Conservation (phyloP, 2,797 vertebrate genomes). For the Acomys russatus region DNA sequence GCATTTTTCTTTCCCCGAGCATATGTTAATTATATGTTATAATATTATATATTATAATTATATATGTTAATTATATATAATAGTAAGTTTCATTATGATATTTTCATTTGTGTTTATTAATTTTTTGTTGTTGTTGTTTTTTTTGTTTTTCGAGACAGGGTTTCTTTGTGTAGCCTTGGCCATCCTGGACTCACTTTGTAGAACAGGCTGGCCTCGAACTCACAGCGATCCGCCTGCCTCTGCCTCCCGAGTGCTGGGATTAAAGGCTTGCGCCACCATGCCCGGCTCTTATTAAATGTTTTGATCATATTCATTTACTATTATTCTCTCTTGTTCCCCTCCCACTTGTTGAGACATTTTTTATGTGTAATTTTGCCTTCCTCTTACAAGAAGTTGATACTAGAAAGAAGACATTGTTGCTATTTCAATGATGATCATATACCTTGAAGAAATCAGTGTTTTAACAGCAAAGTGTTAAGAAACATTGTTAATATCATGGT, state of each 20-base stretch:
- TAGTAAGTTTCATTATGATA: background rate
- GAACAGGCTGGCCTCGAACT: too few species aligned
- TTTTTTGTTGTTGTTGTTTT: too few species aligned
- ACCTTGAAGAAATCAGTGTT: conserved; percentile 51
- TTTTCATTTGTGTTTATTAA: background rate
- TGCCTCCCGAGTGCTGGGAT: too few species aligned
- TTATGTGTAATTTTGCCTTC: conserved; percentile 34
- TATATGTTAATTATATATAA: background rate
- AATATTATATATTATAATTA: too few species aligned
- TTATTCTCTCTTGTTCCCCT: background rate
- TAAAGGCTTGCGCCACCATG: too few species aligned
- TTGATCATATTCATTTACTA: background rate
- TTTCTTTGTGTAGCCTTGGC: too few species aligned
- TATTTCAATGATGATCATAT: background rate
- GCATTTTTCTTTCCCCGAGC: background rate
- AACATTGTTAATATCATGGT: conserved; percentile 39
- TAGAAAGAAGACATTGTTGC: background rate
- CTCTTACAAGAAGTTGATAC: background rate
- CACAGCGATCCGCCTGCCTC: too few species aligned
- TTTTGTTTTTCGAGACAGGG: too few species aligned
- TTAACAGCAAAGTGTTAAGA: conserved; percentile 23
- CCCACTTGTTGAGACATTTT: background rate
- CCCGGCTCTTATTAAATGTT: too few species aligned
- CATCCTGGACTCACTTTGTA: too few species aligned
- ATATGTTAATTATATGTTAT: background rate